These are phyloP conservation scores for Percopsis transmontana DNA, from an alignment of 2,113 vertebrate genomes.

Conservation along the genomic window DNA sequence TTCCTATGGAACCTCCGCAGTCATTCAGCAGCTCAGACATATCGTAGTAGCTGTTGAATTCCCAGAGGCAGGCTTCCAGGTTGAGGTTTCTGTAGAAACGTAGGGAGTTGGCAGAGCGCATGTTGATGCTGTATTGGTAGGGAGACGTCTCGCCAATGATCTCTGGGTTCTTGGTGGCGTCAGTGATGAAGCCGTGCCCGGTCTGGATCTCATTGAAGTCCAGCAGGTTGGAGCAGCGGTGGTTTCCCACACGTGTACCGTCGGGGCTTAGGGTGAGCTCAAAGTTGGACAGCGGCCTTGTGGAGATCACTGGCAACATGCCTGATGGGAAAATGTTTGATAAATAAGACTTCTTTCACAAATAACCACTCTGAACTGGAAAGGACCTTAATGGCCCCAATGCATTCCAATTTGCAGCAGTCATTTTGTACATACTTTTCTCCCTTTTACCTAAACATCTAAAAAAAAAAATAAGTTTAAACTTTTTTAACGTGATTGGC, in stretches of 20 bases:
- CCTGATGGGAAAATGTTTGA: constrained; percentile 55
- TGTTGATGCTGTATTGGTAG: constrained; percentile 75
- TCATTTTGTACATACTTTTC: too few relatives aligned
- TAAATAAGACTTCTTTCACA: background rate
- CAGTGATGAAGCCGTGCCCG: constrained; percentile 82
- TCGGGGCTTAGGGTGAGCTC: constrained; percentile 84
- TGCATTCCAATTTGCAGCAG: too few relatives aligned
- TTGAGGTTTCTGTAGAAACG: constrained; percentile 83
- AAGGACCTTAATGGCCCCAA: too few relatives aligned
- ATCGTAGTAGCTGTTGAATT: constrained; percentile 81
- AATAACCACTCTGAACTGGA: too few relatives aligned
- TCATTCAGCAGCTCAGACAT: constrained; percentile 79
- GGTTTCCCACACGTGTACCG: constrained; percentile 81
- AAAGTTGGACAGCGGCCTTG: constrained; percentile 81
- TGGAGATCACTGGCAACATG: constrained; percentile 86
- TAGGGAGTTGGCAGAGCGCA: constrained; percentile 76
- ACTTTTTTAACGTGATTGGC: too few relatives aligned
- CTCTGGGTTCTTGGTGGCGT: constrained; percentile 78
- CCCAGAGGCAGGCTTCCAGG: constrained; percentile 82
- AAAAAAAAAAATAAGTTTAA: too few relatives aligned
- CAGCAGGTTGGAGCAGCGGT: constrained; percentile 85
- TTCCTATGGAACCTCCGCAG: constrained; percentile 78
- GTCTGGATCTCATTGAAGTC: constrained; percentile 85
- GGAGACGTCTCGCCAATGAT: constrained; percentile 80
- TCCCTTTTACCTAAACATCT: too few relatives aligned